Percentiles rank a stretch among this genome's conserved stretches.
Conservation (phyloP, 2,113 vertebrate genomes). For the Coregonus clupeaformis region DNA sequence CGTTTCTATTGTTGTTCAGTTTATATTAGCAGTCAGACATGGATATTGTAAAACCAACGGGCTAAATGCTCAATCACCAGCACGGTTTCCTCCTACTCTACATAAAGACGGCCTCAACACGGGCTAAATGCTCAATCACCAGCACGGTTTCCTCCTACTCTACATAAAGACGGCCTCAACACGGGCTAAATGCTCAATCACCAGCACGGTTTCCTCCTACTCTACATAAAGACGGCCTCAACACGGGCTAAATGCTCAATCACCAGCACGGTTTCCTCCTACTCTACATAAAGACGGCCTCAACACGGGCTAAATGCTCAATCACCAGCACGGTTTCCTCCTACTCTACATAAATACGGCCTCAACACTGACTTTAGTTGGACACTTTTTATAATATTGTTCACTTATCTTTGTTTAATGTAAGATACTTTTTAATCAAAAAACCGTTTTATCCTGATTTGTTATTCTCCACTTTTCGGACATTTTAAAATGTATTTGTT, state of each 20-base stretch:
- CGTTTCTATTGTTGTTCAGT: too few species aligned
- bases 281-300: not conserved
- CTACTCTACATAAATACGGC: not conserved
- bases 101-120: not conserved
- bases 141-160: not conserved
- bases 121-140: too few species aligned
- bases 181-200: not conserved
- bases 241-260: not conserved
- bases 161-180: not conserved
- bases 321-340: not conserved
- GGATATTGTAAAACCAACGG: not conserved
- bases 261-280: not conserved
- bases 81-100: not conserved
- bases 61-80: not conserved
- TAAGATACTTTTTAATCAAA: conserved; percentile 21
- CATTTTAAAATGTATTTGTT: conserved; percentile 5
- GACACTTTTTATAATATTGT: not conserved
- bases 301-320: not conserved
- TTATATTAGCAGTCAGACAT: not conserved
- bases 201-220: not conserved
- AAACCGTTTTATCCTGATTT: conserved; percentile 32
- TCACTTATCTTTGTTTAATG: not conserved
- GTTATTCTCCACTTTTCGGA: conserved; percentile 13
- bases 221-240: not conserved
- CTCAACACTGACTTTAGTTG: too few species aligned